phyloP scores from a whole-genome alignment of 2,797 vertebrate species.

The Premnoplex brunnescens region DNA sequence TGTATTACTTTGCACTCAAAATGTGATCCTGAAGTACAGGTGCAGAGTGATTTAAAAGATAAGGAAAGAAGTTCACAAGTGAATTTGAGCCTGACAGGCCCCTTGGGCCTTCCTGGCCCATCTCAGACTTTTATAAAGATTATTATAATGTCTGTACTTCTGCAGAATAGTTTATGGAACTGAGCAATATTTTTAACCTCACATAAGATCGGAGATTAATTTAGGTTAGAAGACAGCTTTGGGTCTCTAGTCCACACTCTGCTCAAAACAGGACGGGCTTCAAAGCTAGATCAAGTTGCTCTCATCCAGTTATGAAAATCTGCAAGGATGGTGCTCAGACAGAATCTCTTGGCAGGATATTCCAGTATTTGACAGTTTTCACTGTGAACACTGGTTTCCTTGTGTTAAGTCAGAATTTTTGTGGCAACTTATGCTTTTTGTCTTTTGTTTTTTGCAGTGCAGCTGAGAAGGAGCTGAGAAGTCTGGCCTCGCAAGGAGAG shows the following conservation, averaged over 20 bases:
- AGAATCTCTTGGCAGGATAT: not conserved
- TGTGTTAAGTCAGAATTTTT: not conserved
- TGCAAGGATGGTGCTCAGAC: not conserved
- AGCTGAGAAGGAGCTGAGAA: not conserved
- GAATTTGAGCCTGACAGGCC: not conserved
- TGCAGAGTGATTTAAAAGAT: not conserved
- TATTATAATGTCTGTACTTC: not conserved
- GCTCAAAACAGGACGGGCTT: not conserved
- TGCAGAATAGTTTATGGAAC: not conserved
- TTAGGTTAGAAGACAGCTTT: not conserved
- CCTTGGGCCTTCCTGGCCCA: not conserved
- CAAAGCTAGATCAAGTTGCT: not conserved
- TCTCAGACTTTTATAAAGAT: not conserved
- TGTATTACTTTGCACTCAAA: not conserved
- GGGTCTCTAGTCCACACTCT: not conserved
- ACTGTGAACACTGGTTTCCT: not conserved
- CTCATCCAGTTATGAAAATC: not conserved
- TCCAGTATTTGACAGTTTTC: not conserved
- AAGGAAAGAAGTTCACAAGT: not conserved
- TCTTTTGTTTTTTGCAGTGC: not conserved
- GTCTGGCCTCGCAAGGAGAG: not conserved
- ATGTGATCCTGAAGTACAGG: not conserved
- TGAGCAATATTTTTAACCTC: not conserved
- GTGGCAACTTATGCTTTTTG: not conserved
- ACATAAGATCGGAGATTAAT: not conserved